phyloP scores from a whole-genome alignment of 2,797 vertebrate species.

The Betta splendens region DNA sequence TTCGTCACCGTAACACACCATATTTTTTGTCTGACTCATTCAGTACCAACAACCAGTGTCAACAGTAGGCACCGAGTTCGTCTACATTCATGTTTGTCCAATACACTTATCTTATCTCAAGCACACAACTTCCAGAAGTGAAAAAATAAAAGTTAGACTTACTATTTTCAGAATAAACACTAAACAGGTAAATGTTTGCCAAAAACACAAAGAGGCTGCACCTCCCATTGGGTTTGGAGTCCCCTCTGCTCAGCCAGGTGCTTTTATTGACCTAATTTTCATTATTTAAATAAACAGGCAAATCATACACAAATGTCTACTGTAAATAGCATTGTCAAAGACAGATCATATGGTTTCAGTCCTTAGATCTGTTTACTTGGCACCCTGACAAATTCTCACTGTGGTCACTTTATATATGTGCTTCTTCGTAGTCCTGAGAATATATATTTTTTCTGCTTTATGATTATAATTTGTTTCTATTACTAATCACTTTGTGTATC shows the following conservation, averaged over 20 bases:
- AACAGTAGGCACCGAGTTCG: background rate
- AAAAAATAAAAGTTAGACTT: background rate
- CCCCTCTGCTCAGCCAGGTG: too few species aligned
- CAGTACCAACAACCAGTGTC: background rate
- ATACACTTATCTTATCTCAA: background rate
- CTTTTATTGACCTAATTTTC: too few species aligned
- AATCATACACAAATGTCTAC: constrained; percentile 57
- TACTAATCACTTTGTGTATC: background rate
- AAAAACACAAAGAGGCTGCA: too few species aligned
- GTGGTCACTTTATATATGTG: too few species aligned
- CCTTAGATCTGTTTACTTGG: too few species aligned
- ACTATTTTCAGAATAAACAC: fast-evolving
- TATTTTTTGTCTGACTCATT: constrained; percentile 16
- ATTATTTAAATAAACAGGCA: constrained; percentile 60
- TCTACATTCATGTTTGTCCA: background rate
- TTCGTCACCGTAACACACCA: background rate
- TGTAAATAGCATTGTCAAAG: background rate
- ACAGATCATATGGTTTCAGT: background rate
- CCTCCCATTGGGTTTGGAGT: too few species aligned
- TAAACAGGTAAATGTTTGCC: background rate
- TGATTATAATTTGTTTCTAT: constrained; percentile 2
- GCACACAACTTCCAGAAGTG: background rate
- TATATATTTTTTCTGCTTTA: too few species aligned
- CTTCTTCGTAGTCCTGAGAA: too few species aligned
- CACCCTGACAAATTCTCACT: too few species aligned